Evolutionary conservation across 2,888 invertebrate species (phyloP), one percentile per base, ranked within the genome.

Genomic region (Drosophila stalkeri): DNA sequence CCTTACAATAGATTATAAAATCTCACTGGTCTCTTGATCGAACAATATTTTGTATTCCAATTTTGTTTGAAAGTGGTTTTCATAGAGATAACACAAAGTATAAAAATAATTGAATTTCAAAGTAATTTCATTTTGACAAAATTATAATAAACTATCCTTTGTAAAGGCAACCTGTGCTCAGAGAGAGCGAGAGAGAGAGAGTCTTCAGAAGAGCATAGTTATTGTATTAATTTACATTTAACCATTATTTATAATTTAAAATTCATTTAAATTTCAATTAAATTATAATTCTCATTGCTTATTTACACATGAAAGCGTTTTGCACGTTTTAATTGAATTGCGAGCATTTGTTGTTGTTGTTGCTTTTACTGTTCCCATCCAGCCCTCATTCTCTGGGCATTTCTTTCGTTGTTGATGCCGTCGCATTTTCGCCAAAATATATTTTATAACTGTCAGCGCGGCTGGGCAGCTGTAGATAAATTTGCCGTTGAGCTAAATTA

Each of bases 241-340:
- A n/a, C 16, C 35, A 37, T 44, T 44, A 31, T 63, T 20, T 35
- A 37, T 27, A 44, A 41, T 20, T 44, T 43, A n/a, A 41, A 49
- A 47, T 33, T 31, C 1, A 64, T 72, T 69, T 74, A 20, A 74
- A 70, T 72, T 74, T 69, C 55, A 65, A 59, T 70, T 76, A 55
- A 9, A 76, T 78, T 79, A 55, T 51, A 67, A 64, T 71, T 74
- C 59, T 31, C 44, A 55, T 52, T 44, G 55, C 54, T 43, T 39
- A 57, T 71, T 64, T 64, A 59, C 71, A 75, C 71, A 71, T 60
- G 41, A 69, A 57, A 57, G 54, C 68, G 27, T 43, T 64, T 69
- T 41, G 51, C 61, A 57, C 60, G 67, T 67, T 87, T 79, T 85
- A 84, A 87, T 87, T 87, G 77, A 73, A 72, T 77, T 75, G 71